Evolutionary conservation across 2,888 invertebrate species (phyloP), one percentile per base, ranked within the genome.

Genomic region (Junonia oenone): DNA sequence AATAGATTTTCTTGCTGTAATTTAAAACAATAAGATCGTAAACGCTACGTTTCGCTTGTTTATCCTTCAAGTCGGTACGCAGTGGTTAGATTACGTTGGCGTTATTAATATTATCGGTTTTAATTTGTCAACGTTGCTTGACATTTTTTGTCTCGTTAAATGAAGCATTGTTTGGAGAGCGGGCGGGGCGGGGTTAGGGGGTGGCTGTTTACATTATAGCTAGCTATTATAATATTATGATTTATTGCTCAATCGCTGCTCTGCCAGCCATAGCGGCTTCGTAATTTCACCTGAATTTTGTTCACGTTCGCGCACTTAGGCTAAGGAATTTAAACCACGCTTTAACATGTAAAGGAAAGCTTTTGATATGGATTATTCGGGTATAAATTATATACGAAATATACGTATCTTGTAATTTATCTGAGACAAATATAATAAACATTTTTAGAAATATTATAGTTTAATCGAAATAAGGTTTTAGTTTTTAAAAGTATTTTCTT

Each of bases 181-280:
- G 63, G 65, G 67, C 58, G 58, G 66, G 59, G 59, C 61, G 64
- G 55, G 65, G 67, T 71, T 59, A 65, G 66, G 64, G 66, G 62
- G 62, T 57, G 60, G 67, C 66, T 84, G 84, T 86, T 85, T 85
- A 84, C 81, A 78, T 81, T 82, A 78, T 75, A 78, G 75, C 80
- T 81, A 86, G 75, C 79, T 81, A 85, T 87, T 83, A 83, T 83
- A 82, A 82, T 81, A 81, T 81, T 79, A 81, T 87, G 84, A 88
- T 87, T 87, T 86, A 86, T 87, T 81, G 72, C 83, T 85, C 77
- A 83, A 87, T 88, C 83, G 85, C 83, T 79, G 80, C 72, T 69
- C 71, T 73, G 68, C 71, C 65, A 67, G 61, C 63, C 68, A 67
- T 59, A 70, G 71, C 70, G 61, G 63, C 75, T 69, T 68, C 61